phyloP scores from a whole-genome alignment of 2,113 vertebrate species.

The Jacana jacana region DNA sequence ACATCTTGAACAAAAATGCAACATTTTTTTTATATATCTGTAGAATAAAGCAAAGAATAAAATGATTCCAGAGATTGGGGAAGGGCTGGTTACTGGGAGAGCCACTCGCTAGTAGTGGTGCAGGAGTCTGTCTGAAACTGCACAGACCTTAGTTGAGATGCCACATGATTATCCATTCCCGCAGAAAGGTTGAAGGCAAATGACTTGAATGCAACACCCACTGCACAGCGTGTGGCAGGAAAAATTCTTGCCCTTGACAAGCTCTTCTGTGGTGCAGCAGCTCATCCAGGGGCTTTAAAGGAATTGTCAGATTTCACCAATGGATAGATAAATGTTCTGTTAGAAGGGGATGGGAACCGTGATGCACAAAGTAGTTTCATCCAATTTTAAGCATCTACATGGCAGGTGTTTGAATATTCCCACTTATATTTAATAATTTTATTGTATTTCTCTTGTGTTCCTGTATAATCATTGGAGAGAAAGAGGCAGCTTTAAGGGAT shows the following conservation, averaged over 20 bases:
- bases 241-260: background rate
- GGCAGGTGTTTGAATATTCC: background rate
- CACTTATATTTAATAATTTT: background rate
- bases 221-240: background rate
- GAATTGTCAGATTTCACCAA: background rate
- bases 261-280: background rate
- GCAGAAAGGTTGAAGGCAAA: background rate
- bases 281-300: fast-evolving
- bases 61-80: background rate
- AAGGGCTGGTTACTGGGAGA: background rate
- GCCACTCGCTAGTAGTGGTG: fast-evolving
- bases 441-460: background rate
- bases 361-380: background rate
- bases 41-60: background rate
- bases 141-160: background rate
- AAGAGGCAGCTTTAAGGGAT: background rate
- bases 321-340: background rate
- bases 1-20: background rate
- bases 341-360: background rate
- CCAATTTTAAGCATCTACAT: fast-evolving
- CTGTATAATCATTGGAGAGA: background rate
- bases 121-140: background rate
- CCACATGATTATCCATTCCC: fast-evolving
- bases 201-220: background rate
- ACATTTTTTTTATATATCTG: background rate